A percentile compares a stretch with the other conserved stretches of the same genome.
These are phyloP conservation scores for silkworm (Bombyx mori) DNA, from an alignment of 1,140 invertebrate genomes.

Conservation along the genomic window DNA sequence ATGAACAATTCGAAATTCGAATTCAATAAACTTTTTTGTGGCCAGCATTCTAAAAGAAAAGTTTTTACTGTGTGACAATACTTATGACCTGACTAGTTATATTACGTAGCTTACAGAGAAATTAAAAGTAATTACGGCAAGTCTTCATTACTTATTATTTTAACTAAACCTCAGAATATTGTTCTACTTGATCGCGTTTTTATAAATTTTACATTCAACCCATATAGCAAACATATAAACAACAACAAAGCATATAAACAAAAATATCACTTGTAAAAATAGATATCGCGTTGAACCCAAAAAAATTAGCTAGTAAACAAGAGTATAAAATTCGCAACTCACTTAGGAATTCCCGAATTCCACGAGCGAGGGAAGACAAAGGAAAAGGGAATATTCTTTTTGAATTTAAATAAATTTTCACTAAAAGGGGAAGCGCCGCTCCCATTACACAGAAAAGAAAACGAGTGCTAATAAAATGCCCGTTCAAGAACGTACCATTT, in stretches of 20 bases:
- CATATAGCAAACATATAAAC: background rate
- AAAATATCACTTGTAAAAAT: conserved; percentile 1
- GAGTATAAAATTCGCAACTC: conserved; percentile 29
- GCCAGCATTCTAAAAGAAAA: too few relatives aligned
- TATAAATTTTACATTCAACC: background rate
- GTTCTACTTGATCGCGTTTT: too few relatives aligned
- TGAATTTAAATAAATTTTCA: conserved; percentile 62
- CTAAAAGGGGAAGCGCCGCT: conserved; percentile 33
- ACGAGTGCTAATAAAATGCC: conserved; percentile 56
- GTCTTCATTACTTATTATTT: too few relatives aligned
- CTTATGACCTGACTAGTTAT: too few relatives aligned
- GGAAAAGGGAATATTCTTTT: conserved; percentile 44
- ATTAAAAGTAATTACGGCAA: too few relatives aligned
- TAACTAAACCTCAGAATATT: too few relatives aligned
- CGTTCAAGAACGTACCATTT: conserved; percentile 43
- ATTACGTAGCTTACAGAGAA: too few relatives aligned
- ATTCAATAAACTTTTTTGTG: too few relatives aligned
- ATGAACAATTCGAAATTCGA: too few relatives aligned
- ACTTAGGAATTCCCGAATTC: conserved; percentile 42
- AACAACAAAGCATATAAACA: conserved; percentile 1
- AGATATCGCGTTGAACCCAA: background rate
- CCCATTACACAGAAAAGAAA: conserved; percentile 53
- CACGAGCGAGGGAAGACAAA: conserved; percentile 30
- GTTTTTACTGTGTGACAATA: too few relatives aligned
- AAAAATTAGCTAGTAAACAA: conserved; percentile 6